Evolutionary conservation across 2,888 invertebrate species (phyloP).

Genomic region (Polydrusus tereticollis): DNA sequence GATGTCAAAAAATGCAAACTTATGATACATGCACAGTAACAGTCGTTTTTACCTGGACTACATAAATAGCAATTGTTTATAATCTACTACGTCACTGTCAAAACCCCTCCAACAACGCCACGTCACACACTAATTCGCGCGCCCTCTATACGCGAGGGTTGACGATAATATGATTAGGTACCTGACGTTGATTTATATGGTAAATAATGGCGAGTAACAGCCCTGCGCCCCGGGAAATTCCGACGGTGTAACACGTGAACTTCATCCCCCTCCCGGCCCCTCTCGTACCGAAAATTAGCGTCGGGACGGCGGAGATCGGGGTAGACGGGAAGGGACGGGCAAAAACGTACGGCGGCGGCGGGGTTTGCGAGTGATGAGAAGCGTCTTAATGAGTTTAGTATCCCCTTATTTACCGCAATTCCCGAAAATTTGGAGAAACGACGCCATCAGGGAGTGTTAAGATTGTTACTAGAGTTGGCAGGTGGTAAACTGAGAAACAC

Average conservation of each 20-base stretch:
- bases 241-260: slow-evolving; percentile 45
- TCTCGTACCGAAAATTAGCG: slow-evolving; percentile 41
- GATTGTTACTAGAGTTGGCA: slow-evolving; percentile 32
- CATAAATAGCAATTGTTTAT: neutral
- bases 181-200: slow-evolving; percentile 59
- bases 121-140: slow-evolving; percentile 40
- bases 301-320: neutral
- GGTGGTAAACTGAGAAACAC: slow-evolving; percentile 22
- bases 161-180: slow-evolving; percentile 57
- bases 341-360: slow-evolving; percentile 11
- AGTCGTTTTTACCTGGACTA: neutral
- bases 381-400: slow-evolving; percentile 49
- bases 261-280: slow-evolving; percentile 15
- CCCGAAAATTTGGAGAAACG: slow-evolving; percentile 40
- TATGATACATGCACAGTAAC: neutral
- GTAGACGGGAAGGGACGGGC: slow-evolving; percentile 3
- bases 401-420: slow-evolving; percentile 48
- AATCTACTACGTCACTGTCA: slow-evolving; percentile 13
- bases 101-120: slow-evolving; percentile 6
- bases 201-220: slow-evolving; percentile 57
- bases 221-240: slow-evolving; percentile 41
- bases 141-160: slow-evolving; percentile 45
- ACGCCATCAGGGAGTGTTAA: slow-evolving; percentile 28
- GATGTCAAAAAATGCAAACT: no score
- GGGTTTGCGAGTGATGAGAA: slow-evolving; percentile 30